A percentile compares a stretch with the other conserved stretches of the same genome.
Conservation (phyloP, 2,888 invertebrate species). For the Lacanobia wlatinum region DNA sequence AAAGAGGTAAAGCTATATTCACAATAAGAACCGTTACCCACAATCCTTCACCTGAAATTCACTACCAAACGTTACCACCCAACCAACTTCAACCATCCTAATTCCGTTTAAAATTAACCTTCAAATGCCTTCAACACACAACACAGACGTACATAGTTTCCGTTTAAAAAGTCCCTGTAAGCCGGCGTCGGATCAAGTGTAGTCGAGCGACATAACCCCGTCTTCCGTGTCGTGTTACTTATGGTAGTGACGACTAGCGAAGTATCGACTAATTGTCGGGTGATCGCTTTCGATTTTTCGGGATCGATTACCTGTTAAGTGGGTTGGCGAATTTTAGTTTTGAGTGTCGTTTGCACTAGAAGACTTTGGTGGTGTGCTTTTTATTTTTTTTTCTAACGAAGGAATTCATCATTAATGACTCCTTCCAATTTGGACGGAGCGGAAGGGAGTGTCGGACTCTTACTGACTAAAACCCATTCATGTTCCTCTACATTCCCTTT, state of each 20-base stretch:
- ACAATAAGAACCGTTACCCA: too few species aligned
- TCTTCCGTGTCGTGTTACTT: conserved; percentile 65
- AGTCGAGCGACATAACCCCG: conserved; percentile 63
- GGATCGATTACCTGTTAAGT: conserved; percentile 46
- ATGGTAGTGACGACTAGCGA: conserved; percentile 53
- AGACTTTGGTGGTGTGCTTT: not conserved
- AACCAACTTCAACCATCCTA: not conserved
- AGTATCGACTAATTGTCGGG: conserved; percentile 53
- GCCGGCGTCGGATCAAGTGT: conserved; percentile 56
- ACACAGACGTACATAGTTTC: conserved; percentile 39
- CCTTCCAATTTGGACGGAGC: too few species aligned
- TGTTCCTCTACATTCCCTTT: too few species aligned
- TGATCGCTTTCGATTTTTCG: conserved; percentile 64
- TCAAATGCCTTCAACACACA: conserved; percentile 27
- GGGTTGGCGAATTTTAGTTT: conserved; percentile 16
- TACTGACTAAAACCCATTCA: too few species aligned
- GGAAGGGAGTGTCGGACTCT: too few species aligned
- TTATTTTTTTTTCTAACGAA: too few species aligned
- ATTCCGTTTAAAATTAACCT: conserved; percentile 25
- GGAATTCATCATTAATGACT: too few species aligned
- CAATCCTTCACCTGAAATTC: too few species aligned
- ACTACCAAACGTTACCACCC: not conserved
- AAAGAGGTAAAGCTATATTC: too few species aligned
- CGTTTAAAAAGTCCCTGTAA: conserved; percentile 63
- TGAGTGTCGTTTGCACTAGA: not conserved